Evolutionary conservation across 2,888 invertebrate genomes (phyloP).

Genomic region (Watsonalla cultraria): DNA sequence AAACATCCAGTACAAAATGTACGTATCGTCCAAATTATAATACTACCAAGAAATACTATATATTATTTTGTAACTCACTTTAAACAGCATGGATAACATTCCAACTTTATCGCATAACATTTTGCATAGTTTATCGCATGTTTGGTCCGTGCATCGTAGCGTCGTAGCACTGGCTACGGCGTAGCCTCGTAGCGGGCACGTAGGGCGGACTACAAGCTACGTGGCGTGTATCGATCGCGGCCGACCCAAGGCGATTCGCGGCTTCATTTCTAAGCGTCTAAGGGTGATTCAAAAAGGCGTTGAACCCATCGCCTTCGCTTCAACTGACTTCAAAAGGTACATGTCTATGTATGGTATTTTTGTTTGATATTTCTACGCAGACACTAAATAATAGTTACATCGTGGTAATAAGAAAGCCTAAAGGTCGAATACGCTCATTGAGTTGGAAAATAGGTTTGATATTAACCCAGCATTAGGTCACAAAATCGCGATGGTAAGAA

Average conservation of each 20-base stretch:
- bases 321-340: background rate
- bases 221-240: slow-evolving; percentile 31
- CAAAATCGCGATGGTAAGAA: too few species aligned
- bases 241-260: slow-evolving; percentile 13
- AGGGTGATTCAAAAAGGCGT: slow-evolving; percentile 10
- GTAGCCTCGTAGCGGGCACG: slow-evolving; percentile 23
- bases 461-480: too few species aligned
- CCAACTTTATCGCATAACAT: background rate
- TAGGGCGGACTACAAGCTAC: slow-evolving; percentile 4
- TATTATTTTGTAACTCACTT: too few species aligned
- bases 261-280: slow-evolving; percentile 19
- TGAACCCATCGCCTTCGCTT: background rate
- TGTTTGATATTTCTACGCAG: background rate
- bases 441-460: too few species aligned
- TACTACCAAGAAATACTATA: too few species aligned
- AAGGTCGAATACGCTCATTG: too few species aligned
- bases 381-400: too few species aligned
- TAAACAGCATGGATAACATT: too few species aligned
- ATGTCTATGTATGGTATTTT: background rate
- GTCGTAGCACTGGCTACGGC: slow-evolving; percentile 25
- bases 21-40: too few species aligned
- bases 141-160: background rate
- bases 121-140: background rate
- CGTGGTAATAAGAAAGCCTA: too few species aligned
- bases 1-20: too few species aligned